A percentile compares a stretch with the other conserved stretches of the same genome.
These are phyloP conservation scores for Periplaneta americana DNA, from an alignment of 1,140 invertebrate species.

Conservation along the genomic window DNA sequence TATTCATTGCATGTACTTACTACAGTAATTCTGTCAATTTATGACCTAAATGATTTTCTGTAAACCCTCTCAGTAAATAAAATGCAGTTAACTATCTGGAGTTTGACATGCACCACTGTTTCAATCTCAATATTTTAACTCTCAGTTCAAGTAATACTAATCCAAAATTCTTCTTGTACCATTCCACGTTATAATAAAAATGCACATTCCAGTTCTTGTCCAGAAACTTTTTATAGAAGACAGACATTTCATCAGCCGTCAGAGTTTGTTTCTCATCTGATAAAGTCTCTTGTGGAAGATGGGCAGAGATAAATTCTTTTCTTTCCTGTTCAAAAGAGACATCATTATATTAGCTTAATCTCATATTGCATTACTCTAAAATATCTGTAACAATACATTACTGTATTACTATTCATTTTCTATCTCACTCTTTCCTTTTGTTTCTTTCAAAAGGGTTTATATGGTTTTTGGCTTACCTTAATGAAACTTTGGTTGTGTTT, in stretches of 20 bases:
- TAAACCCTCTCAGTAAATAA: too few species aligned
- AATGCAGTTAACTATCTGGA: too few species aligned
- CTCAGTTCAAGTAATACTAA: constrained; percentile 1
- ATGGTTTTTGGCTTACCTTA: constrained; percentile 37
- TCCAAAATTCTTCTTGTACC: constrained; percentile 17
- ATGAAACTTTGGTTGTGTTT: constrained; percentile 67
- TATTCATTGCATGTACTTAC: too few species aligned
- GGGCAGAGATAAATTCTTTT: neutral
- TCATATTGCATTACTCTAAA: too few species aligned
- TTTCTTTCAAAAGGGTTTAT: too few species aligned
- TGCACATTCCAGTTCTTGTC: constrained; percentile 19
- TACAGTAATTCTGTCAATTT: too few species aligned
- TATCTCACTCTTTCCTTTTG: too few species aligned
- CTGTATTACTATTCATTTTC: too few species aligned
- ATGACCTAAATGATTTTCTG: too few species aligned
- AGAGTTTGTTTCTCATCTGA: constrained; percentile 16
- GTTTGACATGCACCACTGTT: neutral
- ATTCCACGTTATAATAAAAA: constrained; percentile 11
- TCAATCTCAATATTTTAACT: neutral
- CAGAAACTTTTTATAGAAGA: constrained; percentile 34
- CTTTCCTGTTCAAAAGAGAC: neutral
- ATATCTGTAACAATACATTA: too few species aligned
- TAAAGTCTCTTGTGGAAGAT: neutral
- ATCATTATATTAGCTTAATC: constrained; percentile 39
- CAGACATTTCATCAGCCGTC: constrained; percentile 34